Evolutionary conservation across 1,140 invertebrate genomes (phyloP).

Genomic region (Leptonema lineaticorne): DNA sequence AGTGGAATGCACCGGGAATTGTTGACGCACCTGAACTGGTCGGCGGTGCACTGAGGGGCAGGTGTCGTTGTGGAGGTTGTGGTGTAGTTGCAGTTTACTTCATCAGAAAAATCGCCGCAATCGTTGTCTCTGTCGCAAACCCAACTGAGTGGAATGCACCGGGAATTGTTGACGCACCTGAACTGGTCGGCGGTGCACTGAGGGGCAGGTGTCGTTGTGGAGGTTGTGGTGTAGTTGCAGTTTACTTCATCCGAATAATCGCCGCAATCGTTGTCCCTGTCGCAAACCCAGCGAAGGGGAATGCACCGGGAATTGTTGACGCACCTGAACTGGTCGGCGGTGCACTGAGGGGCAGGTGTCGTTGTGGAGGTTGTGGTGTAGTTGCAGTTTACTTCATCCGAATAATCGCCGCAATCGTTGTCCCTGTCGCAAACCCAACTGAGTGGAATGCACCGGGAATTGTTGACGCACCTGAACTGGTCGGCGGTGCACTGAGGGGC

Average conservation of each 20-base stretch:
- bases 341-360: neutral
- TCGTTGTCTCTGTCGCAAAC: neutral
- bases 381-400: neutral
- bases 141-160: neutral
- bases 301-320: neutral
- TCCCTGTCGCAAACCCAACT: neutral
- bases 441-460: neutral
- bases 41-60: neutral
- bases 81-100: neutral
- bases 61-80: no score
- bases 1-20: slow-evolving; percentile 41
- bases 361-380: no score
- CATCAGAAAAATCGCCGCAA: neutral
- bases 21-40: neutral
- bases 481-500: no score
- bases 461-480: neutral
- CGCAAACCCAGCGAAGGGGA: neutral
- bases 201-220: neutral
- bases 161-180: neutral
- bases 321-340: neutral
- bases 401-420: neutral
- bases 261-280: neutral
- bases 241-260: neutral
- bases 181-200: neutral
- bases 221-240: no score